A percentile compares a stretch with the other conserved stretches of the same genome.
These are phyloP conservation scores for Archocentrus centrarchus DNA, from an alignment of 2,113 vertebrate genomes.

Conservation along the genomic window DNA sequence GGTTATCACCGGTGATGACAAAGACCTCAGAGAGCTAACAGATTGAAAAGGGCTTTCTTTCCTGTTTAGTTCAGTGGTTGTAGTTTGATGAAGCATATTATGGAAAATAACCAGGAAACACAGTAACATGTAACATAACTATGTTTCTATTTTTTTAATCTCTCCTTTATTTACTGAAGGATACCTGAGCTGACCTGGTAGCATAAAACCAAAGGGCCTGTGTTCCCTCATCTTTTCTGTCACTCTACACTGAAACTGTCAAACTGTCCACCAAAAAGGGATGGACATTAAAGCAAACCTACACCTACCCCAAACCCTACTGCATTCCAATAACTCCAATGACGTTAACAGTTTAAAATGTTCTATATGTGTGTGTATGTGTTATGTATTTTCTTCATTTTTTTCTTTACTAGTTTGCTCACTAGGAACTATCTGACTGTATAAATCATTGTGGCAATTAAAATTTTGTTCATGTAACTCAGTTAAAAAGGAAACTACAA, in stretches of 20 bases:
- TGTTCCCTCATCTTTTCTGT: neutral
- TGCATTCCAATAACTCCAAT: neutral
- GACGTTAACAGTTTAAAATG: fast-evolving
- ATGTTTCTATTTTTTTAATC: neutral
- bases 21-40: neutral
- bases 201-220: neutral
- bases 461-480: neutral
- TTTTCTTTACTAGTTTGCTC: neutral
- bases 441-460: neutral
- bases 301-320: neutral
- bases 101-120: neutral
- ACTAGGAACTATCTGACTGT: neutral
- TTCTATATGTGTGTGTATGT: too few relatives aligned
- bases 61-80: neutral
- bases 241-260: neutral
- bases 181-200: neutral
- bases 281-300: neutral
- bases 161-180: neutral
- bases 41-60: neutral
- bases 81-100: too few relatives aligned
- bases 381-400: too few relatives aligned
- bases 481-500: neutral
- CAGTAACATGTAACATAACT: neutral
- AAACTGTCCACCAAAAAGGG: neutral
- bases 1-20: neutral